Percentiles rank a stretch among this genome's conserved stretches.
These are phyloP conservation scores for Neoaliturus tenellus DNA, from an alignment of 2,888 invertebrate species.

Conservation along the genomic window DNA sequence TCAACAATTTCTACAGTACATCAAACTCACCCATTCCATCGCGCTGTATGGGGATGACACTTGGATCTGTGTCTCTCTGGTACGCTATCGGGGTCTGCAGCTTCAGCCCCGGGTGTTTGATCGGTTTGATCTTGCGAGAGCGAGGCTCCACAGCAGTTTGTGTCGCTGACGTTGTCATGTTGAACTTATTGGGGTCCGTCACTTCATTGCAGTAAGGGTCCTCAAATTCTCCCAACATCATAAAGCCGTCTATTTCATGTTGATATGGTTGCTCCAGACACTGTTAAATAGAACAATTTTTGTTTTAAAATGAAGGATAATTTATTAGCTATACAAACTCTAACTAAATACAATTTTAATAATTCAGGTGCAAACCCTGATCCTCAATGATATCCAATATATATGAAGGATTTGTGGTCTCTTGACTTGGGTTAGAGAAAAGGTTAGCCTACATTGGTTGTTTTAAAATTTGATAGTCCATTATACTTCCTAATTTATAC, in stretches of 20 bases:
- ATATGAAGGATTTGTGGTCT: no score
- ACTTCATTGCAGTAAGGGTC: constrained; percentile 73
- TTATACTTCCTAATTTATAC: no score
- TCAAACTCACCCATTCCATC: constrained; percentile 88
- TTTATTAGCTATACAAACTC: no score
- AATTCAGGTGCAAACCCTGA: no score
- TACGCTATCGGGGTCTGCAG: constrained; percentile 87
- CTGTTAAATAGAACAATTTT: constrained; percentile 62
- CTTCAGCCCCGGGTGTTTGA: constrained; percentile 84
- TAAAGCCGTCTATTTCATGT: constrained; percentile 71
- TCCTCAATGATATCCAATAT: no score
- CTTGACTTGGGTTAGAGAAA: no score
- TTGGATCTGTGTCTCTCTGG: constrained; percentile 87
- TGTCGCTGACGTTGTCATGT: constrained; percentile 75
- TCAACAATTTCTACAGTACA: neutral
- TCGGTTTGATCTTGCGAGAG: constrained; percentile 82
- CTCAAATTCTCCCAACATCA: constrained; percentile 71
- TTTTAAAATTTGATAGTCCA: no score
- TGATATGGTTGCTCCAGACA: constrained; percentile 63
- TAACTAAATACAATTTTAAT: no score
- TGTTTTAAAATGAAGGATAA: no score
- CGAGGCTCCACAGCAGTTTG: constrained; percentile 73
- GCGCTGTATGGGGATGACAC: constrained; percentile 91
- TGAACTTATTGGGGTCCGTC: constrained; percentile 68
- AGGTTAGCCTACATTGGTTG: no score